Conservation (phyloP, 2,888 invertebrate species). For the Eueremaeus valkanovi region DNA sequence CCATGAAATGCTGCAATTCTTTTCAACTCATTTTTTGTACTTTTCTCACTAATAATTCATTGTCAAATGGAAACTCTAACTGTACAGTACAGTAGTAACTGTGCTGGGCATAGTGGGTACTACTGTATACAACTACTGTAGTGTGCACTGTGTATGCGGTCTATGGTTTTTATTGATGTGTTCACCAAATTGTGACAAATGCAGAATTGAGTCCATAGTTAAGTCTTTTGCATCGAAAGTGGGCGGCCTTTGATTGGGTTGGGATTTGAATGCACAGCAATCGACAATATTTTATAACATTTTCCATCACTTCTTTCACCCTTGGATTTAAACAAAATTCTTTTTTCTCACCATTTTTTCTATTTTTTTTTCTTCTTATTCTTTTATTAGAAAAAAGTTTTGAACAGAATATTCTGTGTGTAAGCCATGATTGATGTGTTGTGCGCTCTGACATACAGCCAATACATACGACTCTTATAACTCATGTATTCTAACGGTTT, state of each 20-base stretch:
- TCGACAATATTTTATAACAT: slow-evolving; percentile 8
- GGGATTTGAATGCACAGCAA: neutral
- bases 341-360: neutral
- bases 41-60: neutral
- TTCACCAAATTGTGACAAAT: slow-evolving; percentile 27
- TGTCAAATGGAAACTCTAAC: neutral
- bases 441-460: neutral
- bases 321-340: neutral
- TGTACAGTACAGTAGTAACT: too few species aligned
- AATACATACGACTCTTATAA: neutral
- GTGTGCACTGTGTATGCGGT: too few species aligned
- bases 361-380: neutral
- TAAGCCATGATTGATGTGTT: slow-evolving; percentile 8
- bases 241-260: neutral
- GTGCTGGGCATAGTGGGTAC: too few species aligned
- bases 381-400: neutral
- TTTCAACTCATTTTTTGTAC: neutral
- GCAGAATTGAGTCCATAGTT: neutral
- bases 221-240: neutral
- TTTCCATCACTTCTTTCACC: neutral
- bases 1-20: neutral
- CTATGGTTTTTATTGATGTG: neutral
- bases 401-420: neutral
- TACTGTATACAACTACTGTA: too few species aligned
- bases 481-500: neutral